phyloP scores from a whole-genome alignment of 2,888 invertebrate genomes.

The Lepidochitona cinerea region DNA sequence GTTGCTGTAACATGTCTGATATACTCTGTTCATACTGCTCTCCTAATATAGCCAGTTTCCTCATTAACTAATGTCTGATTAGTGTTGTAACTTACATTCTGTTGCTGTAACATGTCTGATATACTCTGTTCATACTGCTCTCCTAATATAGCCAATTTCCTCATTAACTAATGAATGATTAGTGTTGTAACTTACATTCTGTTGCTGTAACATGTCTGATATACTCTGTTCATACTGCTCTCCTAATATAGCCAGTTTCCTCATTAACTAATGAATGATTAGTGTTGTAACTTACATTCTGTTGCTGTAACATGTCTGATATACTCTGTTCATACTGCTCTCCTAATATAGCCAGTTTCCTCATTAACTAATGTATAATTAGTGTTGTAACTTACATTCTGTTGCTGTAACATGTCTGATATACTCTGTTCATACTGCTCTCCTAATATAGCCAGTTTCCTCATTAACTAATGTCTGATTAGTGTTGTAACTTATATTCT shows the following conservation, averaged over 20 bases:
- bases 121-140: background rate
- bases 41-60: too few relatives aligned
- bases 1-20: conserved; percentile 96
- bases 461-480: too few relatives aligned
- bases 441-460: too few relatives aligned
- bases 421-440: background rate
- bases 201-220: background rate
- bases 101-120: background rate
- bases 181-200: background rate
- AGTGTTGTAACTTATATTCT: conserved; percentile 75
- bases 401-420: background rate
- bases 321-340: background rate
- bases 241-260: background rate
- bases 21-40: conserved; percentile 99
- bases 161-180: too few relatives aligned
- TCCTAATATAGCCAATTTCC: too few relatives aligned
- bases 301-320: conserved; percentile 77
- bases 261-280: background rate
- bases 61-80: too few relatives aligned
- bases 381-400: background rate
- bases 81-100: conserved; percentile 75
- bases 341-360: too few relatives aligned
- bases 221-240: background rate
- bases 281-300: conserved; percentile 79
- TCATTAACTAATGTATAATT: too few relatives aligned